A percentile compares a stretch with the other conserved stretches of the same genome.
phyloP scores from a whole-genome alignment of 2,888 invertebrate genomes.

The Tetranychus piercei region DNA sequence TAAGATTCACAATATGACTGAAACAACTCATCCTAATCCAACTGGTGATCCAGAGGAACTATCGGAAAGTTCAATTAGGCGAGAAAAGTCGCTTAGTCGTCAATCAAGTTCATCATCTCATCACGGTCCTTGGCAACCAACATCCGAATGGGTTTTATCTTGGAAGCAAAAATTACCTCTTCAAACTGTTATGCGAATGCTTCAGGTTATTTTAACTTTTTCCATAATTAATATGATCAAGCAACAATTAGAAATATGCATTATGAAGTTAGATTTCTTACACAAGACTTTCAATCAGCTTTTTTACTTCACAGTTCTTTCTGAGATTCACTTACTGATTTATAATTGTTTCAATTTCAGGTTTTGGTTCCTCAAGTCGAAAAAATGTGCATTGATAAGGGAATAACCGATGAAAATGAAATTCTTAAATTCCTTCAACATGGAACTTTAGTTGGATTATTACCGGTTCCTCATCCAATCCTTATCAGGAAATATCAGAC shows the following conservation, averaged over 20 bases:
- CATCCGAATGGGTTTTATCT: conserved; percentile 79
- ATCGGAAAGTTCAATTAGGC: background rate
- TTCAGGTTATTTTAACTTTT: conserved; percentile 43
- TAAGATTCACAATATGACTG: conserved; percentile 33
- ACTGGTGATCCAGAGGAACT: conserved; percentile 2
- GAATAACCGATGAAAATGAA: conserved; percentile 89
- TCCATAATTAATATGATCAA: background rate
- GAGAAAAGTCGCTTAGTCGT: conserved; percentile 9
- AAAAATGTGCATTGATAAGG: conserved; percentile 95
- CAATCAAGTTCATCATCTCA: conserved; percentile 21
- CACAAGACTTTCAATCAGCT: no score
- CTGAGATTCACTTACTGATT: background rate
- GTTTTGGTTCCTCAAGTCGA: conserved; percentile 98
- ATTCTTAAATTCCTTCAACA: conserved; percentile 96
- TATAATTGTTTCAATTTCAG: background rate
- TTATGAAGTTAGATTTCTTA: no score
- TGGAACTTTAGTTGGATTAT: conserved; percentile 84
- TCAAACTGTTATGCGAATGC: conserved; percentile 93
- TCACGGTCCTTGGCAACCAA: conserved; percentile 53
- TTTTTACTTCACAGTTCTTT: background rate
- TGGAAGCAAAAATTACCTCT: conserved; percentile 94
- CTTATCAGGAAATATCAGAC: conserved; percentile 96
- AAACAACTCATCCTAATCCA: conserved; percentile 21
- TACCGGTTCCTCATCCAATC: conserved; percentile 98
- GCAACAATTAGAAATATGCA: no score